Conservation (phyloP, 2,797 vertebrate species). For the Ctenochaetus hawaiiensis region DNA sequence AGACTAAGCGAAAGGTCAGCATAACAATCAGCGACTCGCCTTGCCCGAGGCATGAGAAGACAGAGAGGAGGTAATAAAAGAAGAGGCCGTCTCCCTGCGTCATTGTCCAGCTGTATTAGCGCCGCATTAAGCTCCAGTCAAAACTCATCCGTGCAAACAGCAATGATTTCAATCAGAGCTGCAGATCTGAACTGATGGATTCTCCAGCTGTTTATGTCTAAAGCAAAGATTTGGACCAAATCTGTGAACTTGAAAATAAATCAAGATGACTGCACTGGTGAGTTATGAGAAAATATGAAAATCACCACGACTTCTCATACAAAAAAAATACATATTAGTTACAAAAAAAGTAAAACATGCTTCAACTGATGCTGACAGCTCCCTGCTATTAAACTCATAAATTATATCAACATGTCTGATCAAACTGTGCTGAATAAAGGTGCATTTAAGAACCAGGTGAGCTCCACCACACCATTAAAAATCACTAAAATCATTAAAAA, state of each 20-base stretch:
- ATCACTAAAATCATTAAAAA: too few species aligned
- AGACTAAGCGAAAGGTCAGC: conserved; percentile 67
- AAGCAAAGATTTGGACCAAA: not conserved
- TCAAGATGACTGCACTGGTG: not conserved
- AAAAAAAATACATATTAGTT: not conserved
- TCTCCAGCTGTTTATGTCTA: not conserved
- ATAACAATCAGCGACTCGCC: conserved; percentile 47
- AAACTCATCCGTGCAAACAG: conserved; percentile 14
- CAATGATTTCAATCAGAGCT: not conserved
- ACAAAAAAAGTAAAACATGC: not conserved
- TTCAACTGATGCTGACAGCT: conserved; percentile 8
- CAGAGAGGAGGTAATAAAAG: conserved; percentile 38
- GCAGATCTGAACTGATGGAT: conserved; percentile 4
- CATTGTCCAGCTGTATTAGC: conserved; percentile 10
- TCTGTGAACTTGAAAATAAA: not conserved
- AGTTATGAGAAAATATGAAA: not conserved
- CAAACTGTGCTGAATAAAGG: not conserved
- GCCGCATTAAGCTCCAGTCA: conserved; percentile 17
- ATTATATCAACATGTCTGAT: not conserved
- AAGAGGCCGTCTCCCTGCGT: conserved; percentile 11
- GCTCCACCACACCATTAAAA: not conserved
- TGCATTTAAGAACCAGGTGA: conserved; percentile 7
- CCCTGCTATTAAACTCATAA: conserved; percentile 25
- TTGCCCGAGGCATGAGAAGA: conserved; percentile 35
- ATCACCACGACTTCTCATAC: not conserved